phyloP scores from a whole-genome alignment of 2,113 vertebrate genomes.

The Myiopsitta monachus region DNA sequence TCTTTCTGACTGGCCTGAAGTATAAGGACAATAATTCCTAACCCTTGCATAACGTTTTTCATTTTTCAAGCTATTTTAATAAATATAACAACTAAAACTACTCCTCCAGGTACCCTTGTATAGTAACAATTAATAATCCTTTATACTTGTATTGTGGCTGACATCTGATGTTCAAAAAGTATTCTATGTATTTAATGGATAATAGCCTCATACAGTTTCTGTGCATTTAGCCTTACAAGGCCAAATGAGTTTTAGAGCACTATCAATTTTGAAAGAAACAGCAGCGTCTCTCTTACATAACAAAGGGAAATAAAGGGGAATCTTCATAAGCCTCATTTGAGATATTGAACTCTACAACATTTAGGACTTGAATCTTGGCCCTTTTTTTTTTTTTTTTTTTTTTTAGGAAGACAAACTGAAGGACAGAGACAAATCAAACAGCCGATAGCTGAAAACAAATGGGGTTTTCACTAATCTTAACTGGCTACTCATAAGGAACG shows the following conservation, averaged over 20 bases:
- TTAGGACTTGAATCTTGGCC: neutral
- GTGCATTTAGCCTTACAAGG: neutral
- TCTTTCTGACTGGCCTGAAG: neutral
- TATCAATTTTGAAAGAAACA: neutral
- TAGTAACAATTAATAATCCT: neutral
- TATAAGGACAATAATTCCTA: neutral
- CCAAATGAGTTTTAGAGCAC: neutral
- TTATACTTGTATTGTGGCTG: neutral
- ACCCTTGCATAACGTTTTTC: neutral
- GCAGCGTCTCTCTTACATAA: neutral
- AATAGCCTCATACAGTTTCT: neutral
- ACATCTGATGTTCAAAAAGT: neutral
- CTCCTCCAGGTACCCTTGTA: neutral
- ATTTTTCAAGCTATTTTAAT: neutral
- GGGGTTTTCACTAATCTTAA: neutral
- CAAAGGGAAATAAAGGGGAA: neutral
- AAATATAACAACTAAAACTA: neutral
- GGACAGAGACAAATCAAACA: neutral
- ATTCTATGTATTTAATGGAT: neutral
- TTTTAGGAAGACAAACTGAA: neutral
- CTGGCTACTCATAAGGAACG: rapidly evolving
- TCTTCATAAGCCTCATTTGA: neutral
- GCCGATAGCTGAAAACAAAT: neutral
- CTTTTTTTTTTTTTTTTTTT: neutral
- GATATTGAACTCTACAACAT: neutral